Base-by-base conservation (phyloP, 2,113 vertebrate genomes). In the Xyliphius kryptos region DNA sequence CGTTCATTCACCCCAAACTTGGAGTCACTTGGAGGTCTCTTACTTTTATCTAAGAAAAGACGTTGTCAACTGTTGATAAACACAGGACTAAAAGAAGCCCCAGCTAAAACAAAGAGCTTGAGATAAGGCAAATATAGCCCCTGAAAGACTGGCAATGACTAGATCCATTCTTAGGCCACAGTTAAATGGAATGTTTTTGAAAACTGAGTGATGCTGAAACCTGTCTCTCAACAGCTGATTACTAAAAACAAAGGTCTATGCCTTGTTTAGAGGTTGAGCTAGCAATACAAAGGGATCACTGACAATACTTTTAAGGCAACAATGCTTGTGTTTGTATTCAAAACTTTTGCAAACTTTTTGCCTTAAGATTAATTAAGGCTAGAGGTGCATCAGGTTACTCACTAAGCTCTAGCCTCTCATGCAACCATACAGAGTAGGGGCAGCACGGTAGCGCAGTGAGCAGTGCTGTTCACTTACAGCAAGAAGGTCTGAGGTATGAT, bases 61-160 rank as follows among this genome's bases (percentile, higher is more conserved):
- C 32, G 37, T 63, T 68, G 65, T 72, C 70, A 72, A 59, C 65
- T 67, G 60, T 67, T 43, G 37, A 59, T 68, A 72, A 62, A 72
- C 70, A 67, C 53, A 17, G 17, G 13, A 10, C 44, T 26, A 57
- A 58, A 52, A 63, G 63, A 46, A 43, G 15, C 59, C 5, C 20
- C 14, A 59, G 40, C 9, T 46, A 62, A 63, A 64, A 67, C 59
- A 63, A 57, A 54, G 56, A 13, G 57, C 46, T 62, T 63, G 12
- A 66, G 64, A 66, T 62, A 67, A 71, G 48, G 60, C 20, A 65
- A 47, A 66, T 51, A 52, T 58, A 66, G 47, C 49, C 47, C 43
- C 19, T 21, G n/a, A 41, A 36, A 43, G 48, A 22, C 43, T 10
- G 46, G 14, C 54, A 14, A 20, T 66, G 54, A 43, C 55, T 21